A percentile compares a stretch with the other conserved stretches of the same genome.
phyloP scores from a whole-genome alignment of 2,113 vertebrate genomes.

The Urocitellus parryii region DNA sequence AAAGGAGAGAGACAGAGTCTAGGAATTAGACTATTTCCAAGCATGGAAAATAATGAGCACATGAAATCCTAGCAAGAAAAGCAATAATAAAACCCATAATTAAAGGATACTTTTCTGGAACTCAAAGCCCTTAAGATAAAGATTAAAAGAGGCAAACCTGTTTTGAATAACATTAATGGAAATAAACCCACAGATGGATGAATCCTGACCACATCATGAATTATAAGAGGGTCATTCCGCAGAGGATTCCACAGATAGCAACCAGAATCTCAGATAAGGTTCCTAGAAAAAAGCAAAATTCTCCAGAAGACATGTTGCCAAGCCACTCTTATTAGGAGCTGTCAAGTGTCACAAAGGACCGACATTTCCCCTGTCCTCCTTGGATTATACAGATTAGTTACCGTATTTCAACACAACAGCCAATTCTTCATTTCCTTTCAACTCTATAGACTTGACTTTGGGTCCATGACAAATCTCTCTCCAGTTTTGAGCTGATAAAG shows the following conservation, averaged over 20 bases:
- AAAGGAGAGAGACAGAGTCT: neutral
- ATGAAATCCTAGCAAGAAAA: constrained; percentile 17
- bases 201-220: constrained; percentile 29
- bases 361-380: neutral
- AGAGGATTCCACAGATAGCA: neutral
- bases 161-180: constrained; percentile 10
- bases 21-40: constrained; percentile 43
- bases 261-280: neutral
- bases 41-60: neutral
- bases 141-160: neutral
- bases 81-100: constrained; percentile 37
- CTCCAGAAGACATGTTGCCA: neutral
- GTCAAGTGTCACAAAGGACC: neutral
- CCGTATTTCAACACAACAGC: constrained; percentile 13
- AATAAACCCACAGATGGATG: neutral
- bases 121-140: neutral
- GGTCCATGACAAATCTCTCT: constrained; percentile 60
- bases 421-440: constrained; percentile 39
- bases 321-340: neutral
- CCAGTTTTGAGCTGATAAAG: constrained; percentile 55
- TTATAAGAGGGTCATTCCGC: neutral
- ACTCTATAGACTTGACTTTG: constrained; percentile 46
- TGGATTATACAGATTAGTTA: constrained; percentile 43
- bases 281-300: neutral
- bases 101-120: constrained; percentile 11